These are phyloP conservation scores for Apteryx owenii DNA, from an alignment of 2,113 vertebrate genomes.

Conservation along the genomic window DNA sequence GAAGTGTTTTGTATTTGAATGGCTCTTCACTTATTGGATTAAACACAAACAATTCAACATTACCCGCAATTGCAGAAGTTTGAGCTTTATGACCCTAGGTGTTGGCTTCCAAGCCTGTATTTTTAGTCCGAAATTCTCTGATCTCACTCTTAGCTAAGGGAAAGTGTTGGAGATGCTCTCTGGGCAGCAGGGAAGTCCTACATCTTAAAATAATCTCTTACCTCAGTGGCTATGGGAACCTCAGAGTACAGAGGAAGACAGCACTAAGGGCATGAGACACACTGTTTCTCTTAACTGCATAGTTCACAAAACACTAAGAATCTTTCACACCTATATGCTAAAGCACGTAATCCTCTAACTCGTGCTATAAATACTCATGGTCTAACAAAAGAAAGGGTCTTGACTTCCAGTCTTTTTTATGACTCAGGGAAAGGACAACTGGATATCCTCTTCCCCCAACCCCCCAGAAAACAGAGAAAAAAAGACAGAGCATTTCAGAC, in stretches of 20 bases:
- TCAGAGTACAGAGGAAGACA: not conserved
- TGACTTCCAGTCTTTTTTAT: not conserved
- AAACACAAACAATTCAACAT: not conserved
- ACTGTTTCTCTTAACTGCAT: not conserved
- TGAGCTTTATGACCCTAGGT: not conserved
- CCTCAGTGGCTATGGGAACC: not conserved
- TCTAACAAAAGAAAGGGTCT: not conserved
- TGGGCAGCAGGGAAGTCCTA: not conserved
- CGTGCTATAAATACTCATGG: not conserved
- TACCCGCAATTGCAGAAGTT: not conserved
- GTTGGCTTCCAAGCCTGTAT: not conserved
- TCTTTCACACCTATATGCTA: not conserved
- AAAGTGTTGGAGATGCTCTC: not conserved
- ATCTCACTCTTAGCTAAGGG: not conserved
- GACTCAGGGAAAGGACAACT: not conserved
- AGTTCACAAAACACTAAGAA: not conserved
- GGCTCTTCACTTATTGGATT: not conserved
- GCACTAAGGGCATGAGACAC: not conserved
- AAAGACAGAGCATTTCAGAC: not conserved
- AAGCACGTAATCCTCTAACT: not conserved
- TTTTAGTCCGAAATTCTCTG: not conserved
- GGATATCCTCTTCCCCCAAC: not conserved
- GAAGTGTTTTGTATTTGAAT: not conserved
- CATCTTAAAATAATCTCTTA: not conserved
- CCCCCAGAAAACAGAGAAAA: not conserved